These are phyloP conservation scores for Orchestes rusci DNA, from an alignment of 2,888 invertebrate genomes.

Conservation along the genomic window DNA sequence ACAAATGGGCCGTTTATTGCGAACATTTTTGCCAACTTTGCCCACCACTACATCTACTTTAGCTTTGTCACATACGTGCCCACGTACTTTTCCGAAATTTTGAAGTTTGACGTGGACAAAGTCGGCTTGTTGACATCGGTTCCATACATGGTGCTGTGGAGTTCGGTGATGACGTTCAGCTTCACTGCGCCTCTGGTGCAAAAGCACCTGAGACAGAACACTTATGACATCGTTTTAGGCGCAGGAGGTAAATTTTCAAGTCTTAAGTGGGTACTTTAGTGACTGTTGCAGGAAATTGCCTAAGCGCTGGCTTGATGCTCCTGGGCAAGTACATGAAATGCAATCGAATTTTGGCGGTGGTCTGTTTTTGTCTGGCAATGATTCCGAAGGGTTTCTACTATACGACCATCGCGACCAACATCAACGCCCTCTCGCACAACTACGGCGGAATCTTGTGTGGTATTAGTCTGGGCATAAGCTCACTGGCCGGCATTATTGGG, in stretches of 20 bases:
- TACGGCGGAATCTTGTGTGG: slow-evolving; percentile 56
- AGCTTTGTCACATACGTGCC: slow-evolving; percentile 59
- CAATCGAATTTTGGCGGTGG: slow-evolving; percentile 45
- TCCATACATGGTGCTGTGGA: slow-evolving; percentile 20
- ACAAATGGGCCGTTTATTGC: slow-evolving; percentile 26
- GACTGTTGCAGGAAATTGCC: too few relatives aligned
- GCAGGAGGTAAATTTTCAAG: slow-evolving; percentile 10
- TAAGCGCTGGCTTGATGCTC: too few relatives aligned
- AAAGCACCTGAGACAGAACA: slow-evolving; percentile 5
- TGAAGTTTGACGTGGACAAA: slow-evolving; percentile 15
- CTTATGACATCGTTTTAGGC: slow-evolving; percentile 14
- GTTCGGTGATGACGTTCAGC: slow-evolving; percentile 10
- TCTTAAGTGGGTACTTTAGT: too few relatives aligned
- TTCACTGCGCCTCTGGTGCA: slow-evolving; percentile 6
- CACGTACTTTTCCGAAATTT: slow-evolving; percentile 43
- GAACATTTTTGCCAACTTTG: slow-evolving; percentile 58
- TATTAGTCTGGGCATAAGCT: slow-evolving; percentile 52
- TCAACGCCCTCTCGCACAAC: slow-evolving; percentile 54
- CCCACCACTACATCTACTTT: slow-evolving; percentile 59
- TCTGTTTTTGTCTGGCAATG: slow-evolving; percentile 53
- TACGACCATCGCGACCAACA: slow-evolving; percentile 56
- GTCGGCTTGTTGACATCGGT: slow-evolving; percentile 18
- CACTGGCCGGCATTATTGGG: slow-evolving; percentile 51
- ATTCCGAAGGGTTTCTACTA: slow-evolving; percentile 61
- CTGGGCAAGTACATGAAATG: slow-evolving; percentile 61